Base-by-base conservation (phyloP, 2,888 invertebrate species). In the Ceramica pisi region DNA sequence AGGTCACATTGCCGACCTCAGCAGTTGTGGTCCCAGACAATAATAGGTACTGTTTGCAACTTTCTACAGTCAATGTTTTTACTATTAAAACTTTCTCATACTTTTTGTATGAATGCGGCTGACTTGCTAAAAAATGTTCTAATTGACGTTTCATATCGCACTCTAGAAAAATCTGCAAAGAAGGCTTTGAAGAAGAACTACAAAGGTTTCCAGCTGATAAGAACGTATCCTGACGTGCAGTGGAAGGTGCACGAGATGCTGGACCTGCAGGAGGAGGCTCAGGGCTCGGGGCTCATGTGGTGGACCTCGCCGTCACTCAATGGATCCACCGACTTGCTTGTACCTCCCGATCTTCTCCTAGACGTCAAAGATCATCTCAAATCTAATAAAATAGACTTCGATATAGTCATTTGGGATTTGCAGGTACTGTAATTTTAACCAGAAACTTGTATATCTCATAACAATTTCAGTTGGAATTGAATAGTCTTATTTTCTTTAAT, bases 381-480 rank as follows among this genome's bases (percentile, higher is more conserved):
- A 71, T 96, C 97, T 19, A 96, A 96, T 75, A 96, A 96, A 55
- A 97, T 98, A 46, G 96, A 97, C 62, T 97, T 96, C 80, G 97
- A 97, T 79, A 96, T 98, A 0, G 93, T 98, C 44, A 97, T 98
- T 86, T 97, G 97, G 88, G 98, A 98, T 90, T 96, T 98, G 41
- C 97, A 98, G 96, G 97, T 97, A 92, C 78, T 57, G 41, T 71
- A 53, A 9, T 26, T 26, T 31, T 1, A 16, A 19, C 19, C 7
- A 21, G 16, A 38, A 3, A 12, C 0, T 21, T 62, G 44, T 21
- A 7, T 21, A 41, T 31, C 7, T 46, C 14, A 19, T 38, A 10
- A 14, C 12, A 7, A 56, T 46, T 16, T 46, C 14, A 56, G 38
- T 56, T 55, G 60, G 1, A 46, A 31, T 41, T 56, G 0, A 38